phyloP scores from a whole-genome alignment of 2,888 invertebrate species.

The Orchesellides sinensis region DNA sequence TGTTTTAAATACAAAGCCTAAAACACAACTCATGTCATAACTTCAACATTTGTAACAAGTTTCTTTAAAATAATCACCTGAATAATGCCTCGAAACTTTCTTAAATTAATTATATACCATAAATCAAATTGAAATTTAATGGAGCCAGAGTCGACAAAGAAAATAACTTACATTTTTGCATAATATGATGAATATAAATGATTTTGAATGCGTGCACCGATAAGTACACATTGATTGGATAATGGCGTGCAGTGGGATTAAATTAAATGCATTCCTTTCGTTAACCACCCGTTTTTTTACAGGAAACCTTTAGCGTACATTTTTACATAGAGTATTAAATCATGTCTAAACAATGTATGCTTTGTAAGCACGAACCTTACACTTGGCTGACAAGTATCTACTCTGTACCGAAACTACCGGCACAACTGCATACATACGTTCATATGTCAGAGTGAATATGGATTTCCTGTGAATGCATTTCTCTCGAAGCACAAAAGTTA shows the following conservation, averaged over 20 bases:
- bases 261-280: conserved; percentile 21
- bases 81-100: no score
- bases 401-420: no score
- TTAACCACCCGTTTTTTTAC: no score
- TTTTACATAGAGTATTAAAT: conserved; percentile 50
- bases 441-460: conserved; percentile 48
- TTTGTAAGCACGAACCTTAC: background rate
- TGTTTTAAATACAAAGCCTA: no score
- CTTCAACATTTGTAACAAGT: no score
- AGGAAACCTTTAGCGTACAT: background rate
- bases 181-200: conserved; percentile 6
- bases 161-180: conserved; percentile 42
- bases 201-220: conserved; percentile 16
- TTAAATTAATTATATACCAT: conserved; percentile 39
- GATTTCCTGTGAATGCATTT: conserved; percentile 61
- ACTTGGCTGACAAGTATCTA: background rate
- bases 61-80: conserved; percentile 10
- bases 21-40: no score
- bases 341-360: conserved; percentile 35
- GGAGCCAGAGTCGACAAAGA: conserved; percentile 42
- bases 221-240: conserved; percentile 61
- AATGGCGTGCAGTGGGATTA: conserved; percentile 52
- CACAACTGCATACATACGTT: conserved; percentile 36
- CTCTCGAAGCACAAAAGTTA: conserved; percentile 24
- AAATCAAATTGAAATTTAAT: conserved; percentile 61